Evolutionary conservation across 1,140 invertebrate species (phyloP).

Genomic region (Globodera rostochiensis): DNA sequence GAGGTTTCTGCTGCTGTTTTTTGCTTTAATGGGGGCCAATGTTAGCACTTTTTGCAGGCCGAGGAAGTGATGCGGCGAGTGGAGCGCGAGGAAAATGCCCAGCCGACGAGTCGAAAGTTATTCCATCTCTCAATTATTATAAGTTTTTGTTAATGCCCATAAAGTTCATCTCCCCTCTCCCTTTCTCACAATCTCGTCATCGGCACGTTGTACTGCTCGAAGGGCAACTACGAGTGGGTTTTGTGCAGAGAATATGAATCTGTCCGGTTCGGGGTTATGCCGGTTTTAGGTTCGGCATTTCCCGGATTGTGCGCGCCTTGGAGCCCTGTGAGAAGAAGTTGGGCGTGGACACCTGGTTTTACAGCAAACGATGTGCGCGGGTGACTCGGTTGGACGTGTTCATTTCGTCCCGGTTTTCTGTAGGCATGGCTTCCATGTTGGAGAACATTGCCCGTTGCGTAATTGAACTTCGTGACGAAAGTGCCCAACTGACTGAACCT

Average conservation of each 20-base stretch:
- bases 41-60: conserved; percentile 69
- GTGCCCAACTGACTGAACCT: not conserved
- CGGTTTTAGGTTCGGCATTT: conserved; percentile 80
- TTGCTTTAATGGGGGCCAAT: not conserved
- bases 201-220: conserved; percentile 93
- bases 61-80: conserved; percentile 98
- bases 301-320: conserved; percentile 90
- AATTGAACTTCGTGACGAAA: conserved; percentile 79
- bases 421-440: conserved; percentile 78
- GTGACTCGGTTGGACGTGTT: not conserved
- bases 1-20: conserved; percentile 68
- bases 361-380: conserved; percentile 82
- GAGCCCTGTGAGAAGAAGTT: conserved; percentile 93
- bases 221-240: conserved; percentile 84
- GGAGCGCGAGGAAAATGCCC: conserved; percentile 92
- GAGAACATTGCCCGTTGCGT: conserved; percentile 79
- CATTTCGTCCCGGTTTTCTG: not conserved
- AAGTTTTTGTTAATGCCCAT: not conserved
- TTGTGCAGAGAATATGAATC: not conserved
- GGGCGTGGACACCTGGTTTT: conserved; percentile 95
- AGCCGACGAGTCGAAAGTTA: conserved; percentile 85
- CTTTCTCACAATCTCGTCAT: conserved; percentile 83
- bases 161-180: not conserved
- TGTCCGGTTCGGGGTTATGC: not conserved
- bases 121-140: conserved; percentile 93